Base-by-base conservation (phyloP, 2,888 invertebrate species). In the Pristionchus fissidentatus region DNA sequence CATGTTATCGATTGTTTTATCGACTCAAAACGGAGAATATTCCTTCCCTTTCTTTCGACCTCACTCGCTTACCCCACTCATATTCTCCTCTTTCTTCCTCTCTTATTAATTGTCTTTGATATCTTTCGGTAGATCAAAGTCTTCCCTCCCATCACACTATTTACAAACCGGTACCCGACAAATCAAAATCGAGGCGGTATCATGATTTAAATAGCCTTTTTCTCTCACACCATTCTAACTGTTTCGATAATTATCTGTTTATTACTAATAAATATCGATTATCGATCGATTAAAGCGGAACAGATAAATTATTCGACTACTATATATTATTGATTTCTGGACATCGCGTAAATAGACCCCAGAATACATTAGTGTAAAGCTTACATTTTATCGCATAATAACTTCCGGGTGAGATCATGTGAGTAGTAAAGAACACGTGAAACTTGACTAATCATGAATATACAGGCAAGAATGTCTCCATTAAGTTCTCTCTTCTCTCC, bases 1-100 rank as follows among this genome's bases (percentile, higher is more conserved):
- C 62, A 75, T 75, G 49, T 75, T 75, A 75, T 75, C 49, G 75
- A 75, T 62, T 75, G 75, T 46, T 46, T 75, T 75, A 43, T 75
- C 38, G 32, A 13, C 38, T 66, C 66, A 66, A 35, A 35, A 66
- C 66, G 19, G 38, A 66, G 41, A 35, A 66, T n/a, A 66, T 41
- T 66, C 32, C 38, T 66, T 66, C 4, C 32, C 38, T n/a, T n/a
- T 38, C 66, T 75, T 75, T 49, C 49, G 46, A 75, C 75, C 75
- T 75, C 75, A 75, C 46, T 15, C 38, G 26, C 49, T 75, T 46
- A 46, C 29, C 75, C 22, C 19, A 7, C 49, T n/a, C n/a, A n/a
- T n/a, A n/a, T n/a, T n/a, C n/a, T n/a, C n/a, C n/a, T n/a, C 46
- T 29, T 73, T 46, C 32, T 29, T 29, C n/a, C 46, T 26, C 75